Evolutionary conservation across 2,113 vertebrate genomes (phyloP).

Genomic region (Triplophysa tibetana): DNA sequence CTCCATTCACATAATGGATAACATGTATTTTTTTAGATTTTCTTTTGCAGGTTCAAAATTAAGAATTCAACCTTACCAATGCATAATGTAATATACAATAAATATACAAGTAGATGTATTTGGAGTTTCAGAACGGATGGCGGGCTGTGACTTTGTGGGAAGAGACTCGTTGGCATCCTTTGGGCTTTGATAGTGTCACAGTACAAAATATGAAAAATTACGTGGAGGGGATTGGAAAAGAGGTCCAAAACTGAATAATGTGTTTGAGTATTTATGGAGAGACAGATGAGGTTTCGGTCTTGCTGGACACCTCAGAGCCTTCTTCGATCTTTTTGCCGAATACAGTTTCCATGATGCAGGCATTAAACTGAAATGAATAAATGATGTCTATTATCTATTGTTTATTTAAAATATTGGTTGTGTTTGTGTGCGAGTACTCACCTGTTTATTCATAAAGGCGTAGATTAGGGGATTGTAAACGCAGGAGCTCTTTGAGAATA

Average conservation of each 20-base stretch:
- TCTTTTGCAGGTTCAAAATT: conserved; percentile 6
- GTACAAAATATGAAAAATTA: background rate
- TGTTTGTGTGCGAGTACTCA: conserved; percentile 48
- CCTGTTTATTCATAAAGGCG: conserved; percentile 87
- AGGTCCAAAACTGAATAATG: background rate
- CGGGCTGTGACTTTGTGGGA: background rate
- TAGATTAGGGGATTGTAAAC: conserved; percentile 86
- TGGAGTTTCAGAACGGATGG: background rate
- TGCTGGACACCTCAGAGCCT: conserved; percentile 70
- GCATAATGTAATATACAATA: background rate
- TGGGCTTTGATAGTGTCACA: background rate
- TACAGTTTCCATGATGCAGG: conserved; percentile 80
- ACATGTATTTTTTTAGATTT: background rate
- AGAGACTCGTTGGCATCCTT: background rate
- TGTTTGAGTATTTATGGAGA: conserved; percentile 39
- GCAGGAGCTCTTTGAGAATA: conserved; percentile 83
- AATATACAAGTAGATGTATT: background rate
- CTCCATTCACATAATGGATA: too few species aligned
- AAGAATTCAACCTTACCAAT: conserved; percentile 13
- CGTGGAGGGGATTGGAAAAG: background rate
- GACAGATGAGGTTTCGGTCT: conserved; percentile 76
- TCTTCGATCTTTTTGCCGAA: conserved; percentile 76
- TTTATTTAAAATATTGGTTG: background rate
- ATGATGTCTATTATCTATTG: background rate
- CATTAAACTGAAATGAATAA: conserved; percentile 72